Conservation (phyloP, 2,888 invertebrate genomes). For the Cenopis cana region DNA sequence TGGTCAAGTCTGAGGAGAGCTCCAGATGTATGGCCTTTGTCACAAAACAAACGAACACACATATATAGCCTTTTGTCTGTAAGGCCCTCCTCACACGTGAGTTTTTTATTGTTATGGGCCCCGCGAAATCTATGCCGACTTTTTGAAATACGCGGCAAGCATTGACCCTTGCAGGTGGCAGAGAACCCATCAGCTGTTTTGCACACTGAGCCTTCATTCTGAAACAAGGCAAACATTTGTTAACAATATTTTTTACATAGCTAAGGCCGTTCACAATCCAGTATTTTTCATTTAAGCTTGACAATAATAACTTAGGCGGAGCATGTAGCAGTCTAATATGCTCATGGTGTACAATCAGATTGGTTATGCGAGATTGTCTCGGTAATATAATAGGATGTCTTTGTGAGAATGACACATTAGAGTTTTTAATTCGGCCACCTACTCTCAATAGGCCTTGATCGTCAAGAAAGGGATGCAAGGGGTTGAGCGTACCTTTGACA, state of each 20-base stretch:
- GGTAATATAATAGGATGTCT: too few relatives aligned
- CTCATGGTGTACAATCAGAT: too few relatives aligned
- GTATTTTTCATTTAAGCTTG: conserved; percentile 40
- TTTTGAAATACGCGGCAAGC: too few relatives aligned
- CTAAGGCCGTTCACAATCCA: conserved; percentile 22
- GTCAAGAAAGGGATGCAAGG: conserved; percentile 1
- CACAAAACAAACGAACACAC: too few relatives aligned
- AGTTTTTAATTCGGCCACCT: background rate
- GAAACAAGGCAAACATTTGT: conserved; percentile 39
- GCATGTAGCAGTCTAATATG: too few relatives aligned
- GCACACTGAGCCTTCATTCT: conserved; percentile 37
- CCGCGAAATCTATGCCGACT: background rate
- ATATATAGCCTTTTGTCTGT: too few relatives aligned
- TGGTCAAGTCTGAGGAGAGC: too few relatives aligned
- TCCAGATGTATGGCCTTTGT: too few relatives aligned
- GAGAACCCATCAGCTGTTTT: conserved; percentile 41
- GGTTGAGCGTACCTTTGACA: conserved; percentile 1
- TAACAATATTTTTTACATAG: conserved; percentile 34
- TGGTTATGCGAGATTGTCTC: too few relatives aligned
- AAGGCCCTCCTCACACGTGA: too few relatives aligned
- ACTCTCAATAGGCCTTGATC: background rate
- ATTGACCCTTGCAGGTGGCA: conserved; percentile 31
- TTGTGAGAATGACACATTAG: background rate
- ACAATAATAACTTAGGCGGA: conserved; percentile 2
- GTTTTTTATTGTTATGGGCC: too few relatives aligned